Evolutionary conservation across 2,113 vertebrate species (phyloP), one percentile per base, ranked within the genome.

Genomic region (Tupaia tana): DNA sequence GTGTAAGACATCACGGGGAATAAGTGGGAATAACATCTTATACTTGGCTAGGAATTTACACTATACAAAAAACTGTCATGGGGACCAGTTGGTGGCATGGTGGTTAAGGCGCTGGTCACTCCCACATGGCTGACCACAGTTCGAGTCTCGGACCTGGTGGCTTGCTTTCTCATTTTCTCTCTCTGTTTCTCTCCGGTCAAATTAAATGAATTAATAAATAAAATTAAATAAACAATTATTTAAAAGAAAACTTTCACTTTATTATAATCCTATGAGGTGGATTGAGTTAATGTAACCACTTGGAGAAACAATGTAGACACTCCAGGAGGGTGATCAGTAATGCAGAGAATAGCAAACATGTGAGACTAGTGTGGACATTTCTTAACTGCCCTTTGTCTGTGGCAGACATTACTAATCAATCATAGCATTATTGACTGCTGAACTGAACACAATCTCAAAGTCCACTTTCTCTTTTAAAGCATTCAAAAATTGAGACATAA

Each of bases 361-460:
- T 84, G 89, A 71, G 18, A 27, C 54, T 18, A 69, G n/a, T 74
- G 31, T 61, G 89, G 83, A 69, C 59, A 83, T n/a, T 54, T 56
- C 11, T 78, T 20, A 18, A 9, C 18, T 13, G n/a, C 29, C 59
- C 12, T 9, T 43, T n/a, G 64, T 43, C 25, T 0, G 3, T 29
- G 71, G 74, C 80, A 80, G 91, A 71, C 29, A 54, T 80, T 11
- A 64, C 64, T 91, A 80, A 85, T 91, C 71, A 67, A 52, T 94
- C 27, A 74, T 1, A 25, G 67, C 12, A 20, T 85, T 86, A 91
- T 84, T 86, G 52, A 66, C 20, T 80, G 29, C 73, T 64, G 70
- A 94, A 70, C 24, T 43, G 70, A 58, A 67, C 58, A 15, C 69
- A 18, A 89, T 81, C 67, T 96, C 78, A 94, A 80, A 82, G 85